A percentile compares a stretch with the other conserved stretches of the same genome.
Conservation (phyloP, 2,797 vertebrate species). For the Sebastes hubbsi region DNA sequence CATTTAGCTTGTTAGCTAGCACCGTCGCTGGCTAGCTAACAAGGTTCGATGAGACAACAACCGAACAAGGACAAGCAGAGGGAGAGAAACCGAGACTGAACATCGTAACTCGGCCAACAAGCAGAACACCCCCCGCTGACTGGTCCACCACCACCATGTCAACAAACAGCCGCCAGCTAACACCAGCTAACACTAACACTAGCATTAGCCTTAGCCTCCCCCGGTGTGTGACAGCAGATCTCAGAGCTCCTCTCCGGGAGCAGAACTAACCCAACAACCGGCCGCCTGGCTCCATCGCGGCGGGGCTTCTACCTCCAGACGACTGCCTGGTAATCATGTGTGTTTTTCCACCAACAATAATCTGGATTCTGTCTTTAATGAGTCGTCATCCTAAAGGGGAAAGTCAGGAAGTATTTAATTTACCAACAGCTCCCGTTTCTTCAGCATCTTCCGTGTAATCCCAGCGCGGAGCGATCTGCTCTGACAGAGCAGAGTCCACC, state of each 20-base stretch:
- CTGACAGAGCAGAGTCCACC: constrained; percentile 6
- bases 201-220: not conserved
- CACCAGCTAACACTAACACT: not conserved
- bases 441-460: constrained; percentile 83
- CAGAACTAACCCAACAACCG: constrained; percentile 10
- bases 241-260: not conserved
- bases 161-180: not conserved
- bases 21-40: not conserved
- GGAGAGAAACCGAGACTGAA: not conserved
- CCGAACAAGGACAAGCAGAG: not conserved
- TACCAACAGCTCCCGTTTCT: constrained; percentile 81
- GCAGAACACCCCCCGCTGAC: not conserved
- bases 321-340: accelerated
- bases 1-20: constrained; percentile 1
- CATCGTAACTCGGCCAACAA: not conserved
- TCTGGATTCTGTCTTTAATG: accelerated
- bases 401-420: constrained; percentile 50
- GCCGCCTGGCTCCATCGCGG: not conserved
- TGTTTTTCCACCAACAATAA: accelerated
- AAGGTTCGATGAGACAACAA: not conserved
- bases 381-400: not conserved
- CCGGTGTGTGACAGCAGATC: constrained; percentile 24
- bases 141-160: not conserved
- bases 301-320: accelerated
- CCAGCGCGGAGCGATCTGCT: constrained; percentile 22